Base-by-base conservation (phyloP, 2,113 vertebrate species). In the Leuciscus idus region DNA sequence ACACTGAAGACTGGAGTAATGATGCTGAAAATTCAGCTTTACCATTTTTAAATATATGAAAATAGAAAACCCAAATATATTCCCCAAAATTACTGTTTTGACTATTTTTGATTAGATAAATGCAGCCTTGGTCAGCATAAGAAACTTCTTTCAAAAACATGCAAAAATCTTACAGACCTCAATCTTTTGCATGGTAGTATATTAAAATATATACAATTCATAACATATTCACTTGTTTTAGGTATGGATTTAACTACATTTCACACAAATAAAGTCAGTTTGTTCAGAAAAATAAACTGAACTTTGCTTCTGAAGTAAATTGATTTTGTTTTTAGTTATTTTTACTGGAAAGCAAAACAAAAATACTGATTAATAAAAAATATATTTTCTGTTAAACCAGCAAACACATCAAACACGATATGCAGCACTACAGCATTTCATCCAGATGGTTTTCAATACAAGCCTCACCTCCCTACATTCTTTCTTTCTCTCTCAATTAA, bases 401-500 rank as follows among this genome's bases (percentile, higher is more conserved):
- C 6, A 11, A 76, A 72, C 28, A 48, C n/a, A 30, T 73, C 52
- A 9, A 59, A 46, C 70, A 61, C 1, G 52, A 52, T 59, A 11
- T 52, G 64, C 30, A 73, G 43, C 73, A 86, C 19, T 46, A 59
- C 19, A 83, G 28, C 11, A 66, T 23, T 59, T 80, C 43, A 74
- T 86, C 81, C 81, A 84, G 81, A 80, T 89, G 74, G 75, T 57
- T 52, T 48, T 23, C 26, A 48, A 36, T 15, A 59, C 23, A 81
- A 81, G 62, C 15, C 83, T 64, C 28, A 52, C 57, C 30, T 55
- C 68, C 62, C 64, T 21, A 2, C 76, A 61, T 87, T 87, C 85
- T 81, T 82, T 73, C 50, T 83, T 57, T 89, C 59, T 89, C 23
- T 79, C 64, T 87, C 83, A 83, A 85, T 87, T 89, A 85, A 87